phyloP scores from a whole-genome alignment of 53 echinoderm and acorn worm genomes.

The Actinopyga echinites region DNA sequence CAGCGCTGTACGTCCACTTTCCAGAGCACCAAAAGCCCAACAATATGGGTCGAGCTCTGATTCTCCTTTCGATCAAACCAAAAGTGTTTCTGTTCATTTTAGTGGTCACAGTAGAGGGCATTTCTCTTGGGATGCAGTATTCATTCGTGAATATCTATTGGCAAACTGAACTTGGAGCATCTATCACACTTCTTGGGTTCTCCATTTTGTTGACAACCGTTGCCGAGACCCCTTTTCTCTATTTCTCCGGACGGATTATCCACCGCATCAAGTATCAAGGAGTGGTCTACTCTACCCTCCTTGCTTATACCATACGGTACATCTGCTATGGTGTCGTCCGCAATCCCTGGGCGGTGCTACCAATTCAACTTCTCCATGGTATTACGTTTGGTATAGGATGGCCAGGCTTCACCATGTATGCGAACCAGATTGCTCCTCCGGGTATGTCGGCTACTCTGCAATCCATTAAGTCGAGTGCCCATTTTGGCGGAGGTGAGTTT shows the following conservation, averaged over 20 bases:
- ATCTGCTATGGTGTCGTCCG: conserved; percentile 69
- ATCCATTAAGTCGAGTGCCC: conserved; percentile 63
- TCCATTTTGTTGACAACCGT: conserved; percentile 64
- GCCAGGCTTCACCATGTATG: conserved; percentile 82
- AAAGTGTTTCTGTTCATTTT: conserved; percentile 45
- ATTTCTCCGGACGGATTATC: conserved; percentile 78
- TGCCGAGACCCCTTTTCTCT: conserved; percentile 81
- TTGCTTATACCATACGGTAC: conserved; percentile 77
- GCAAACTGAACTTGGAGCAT: conserved; percentile 60
- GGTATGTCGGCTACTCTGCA: conserved; percentile 90
- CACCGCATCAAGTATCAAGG: conserved; percentile 61
- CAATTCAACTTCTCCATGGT: conserved; percentile 81
- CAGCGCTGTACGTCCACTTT: conserved; percentile 38
- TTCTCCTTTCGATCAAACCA: background rate
- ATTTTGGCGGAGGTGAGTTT: conserved; percentile 82
- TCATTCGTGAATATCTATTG: conserved; percentile 79
- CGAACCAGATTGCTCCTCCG: conserved; percentile 71
- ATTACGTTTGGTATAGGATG: conserved; percentile 82
- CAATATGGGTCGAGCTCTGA: conserved; percentile 35
- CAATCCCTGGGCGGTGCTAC: conserved; percentile 80
- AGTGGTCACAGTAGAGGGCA: conserved; percentile 47
- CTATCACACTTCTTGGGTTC: conserved; percentile 73
- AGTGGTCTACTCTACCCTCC: conserved; percentile 57
- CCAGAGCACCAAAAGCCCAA: conserved; percentile 65
- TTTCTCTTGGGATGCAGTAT: conserved; percentile 63